phyloP scores from a whole-genome alignment of 1,140 invertebrate species.

The Mya arenaria region DNA sequence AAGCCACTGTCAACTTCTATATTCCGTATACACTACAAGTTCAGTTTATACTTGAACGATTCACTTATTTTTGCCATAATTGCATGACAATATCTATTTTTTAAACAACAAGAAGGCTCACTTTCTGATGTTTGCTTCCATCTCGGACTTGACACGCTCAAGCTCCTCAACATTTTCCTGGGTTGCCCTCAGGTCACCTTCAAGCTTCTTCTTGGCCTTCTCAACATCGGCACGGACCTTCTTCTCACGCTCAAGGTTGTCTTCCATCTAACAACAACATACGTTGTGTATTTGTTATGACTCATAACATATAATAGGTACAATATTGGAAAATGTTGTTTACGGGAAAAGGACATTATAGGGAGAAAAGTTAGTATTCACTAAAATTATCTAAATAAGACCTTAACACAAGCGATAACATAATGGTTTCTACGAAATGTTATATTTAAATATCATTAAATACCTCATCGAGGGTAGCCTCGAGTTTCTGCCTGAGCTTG shows the following conservation, averaged over 20 bases:
- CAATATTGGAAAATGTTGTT: not conserved
- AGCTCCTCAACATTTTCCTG: slow-evolving; percentile 98
- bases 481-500: slow-evolving; percentile 98
- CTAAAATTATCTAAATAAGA: no score
- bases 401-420: no score
- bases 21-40: not conserved
- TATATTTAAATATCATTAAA: no score
- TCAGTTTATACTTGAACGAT: not conserved
- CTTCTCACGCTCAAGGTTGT: slow-evolving; percentile 98
- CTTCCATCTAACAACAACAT: slow-evolving; percentile 87
- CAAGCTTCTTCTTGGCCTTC: slow-evolving; percentile 94
- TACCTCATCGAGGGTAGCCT: slow-evolving; percentile 96
- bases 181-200: slow-evolving; percentile 98
- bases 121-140: slow-evolving; percentile 88
- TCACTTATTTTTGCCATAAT: not conserved
- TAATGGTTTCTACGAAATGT: no score
- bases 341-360: not conserved
- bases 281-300: not conserved
- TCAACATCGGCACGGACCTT: slow-evolving; percentile 98
- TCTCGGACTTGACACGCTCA: slow-evolving; percentile 97
- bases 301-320: not conserved
- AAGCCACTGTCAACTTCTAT: not conserved
- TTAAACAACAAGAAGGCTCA: slow-evolving; percentile 30
- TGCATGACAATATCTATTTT: no score
- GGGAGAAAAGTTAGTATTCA: not conserved